A percentile compares a stretch with the other conserved stretches of the same genome.
Conservation (phyloP, 2,113 vertebrate species). For the Diglossa brunneiventris region DNA sequence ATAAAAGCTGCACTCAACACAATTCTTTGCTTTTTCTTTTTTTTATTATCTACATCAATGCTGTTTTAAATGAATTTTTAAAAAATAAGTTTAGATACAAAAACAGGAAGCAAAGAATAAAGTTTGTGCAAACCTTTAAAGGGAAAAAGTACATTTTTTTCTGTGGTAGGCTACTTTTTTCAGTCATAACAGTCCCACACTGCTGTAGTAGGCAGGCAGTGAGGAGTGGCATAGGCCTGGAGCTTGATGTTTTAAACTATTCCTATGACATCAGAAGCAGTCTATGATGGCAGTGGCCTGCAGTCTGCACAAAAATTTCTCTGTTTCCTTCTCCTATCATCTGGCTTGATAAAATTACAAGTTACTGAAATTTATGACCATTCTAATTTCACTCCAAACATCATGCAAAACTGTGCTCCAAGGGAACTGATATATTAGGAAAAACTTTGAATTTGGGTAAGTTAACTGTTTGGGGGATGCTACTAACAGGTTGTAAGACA, state of each 20-base stretch:
- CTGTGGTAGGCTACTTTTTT: background rate
- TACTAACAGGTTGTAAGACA: background rate
- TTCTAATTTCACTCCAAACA: background rate
- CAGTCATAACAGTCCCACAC: background rate
- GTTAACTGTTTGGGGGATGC: background rate
- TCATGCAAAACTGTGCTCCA: background rate
- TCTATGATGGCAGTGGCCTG: background rate
- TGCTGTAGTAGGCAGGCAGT: background rate
- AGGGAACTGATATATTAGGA: background rate
- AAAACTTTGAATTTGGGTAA: background rate
- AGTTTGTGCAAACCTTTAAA: background rate
- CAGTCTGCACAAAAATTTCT: background rate
- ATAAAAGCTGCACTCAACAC: slow-evolving; percentile 75
- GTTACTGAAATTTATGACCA: background rate
- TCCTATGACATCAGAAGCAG: background rate
- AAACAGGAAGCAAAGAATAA: slow-evolving; percentile 53
- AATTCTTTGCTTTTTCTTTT: slow-evolving; percentile 59
- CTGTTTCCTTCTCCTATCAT: background rate
- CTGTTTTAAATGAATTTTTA: background rate
- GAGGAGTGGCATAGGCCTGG: background rate
- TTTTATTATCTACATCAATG: background rate
- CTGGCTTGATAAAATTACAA: background rate
- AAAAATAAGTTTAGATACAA: background rate
- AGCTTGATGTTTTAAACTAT: background rate
- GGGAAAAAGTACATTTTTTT: background rate